Conservation (phyloP, 2,797 vertebrate genomes). For the Pterois miles region DNA sequence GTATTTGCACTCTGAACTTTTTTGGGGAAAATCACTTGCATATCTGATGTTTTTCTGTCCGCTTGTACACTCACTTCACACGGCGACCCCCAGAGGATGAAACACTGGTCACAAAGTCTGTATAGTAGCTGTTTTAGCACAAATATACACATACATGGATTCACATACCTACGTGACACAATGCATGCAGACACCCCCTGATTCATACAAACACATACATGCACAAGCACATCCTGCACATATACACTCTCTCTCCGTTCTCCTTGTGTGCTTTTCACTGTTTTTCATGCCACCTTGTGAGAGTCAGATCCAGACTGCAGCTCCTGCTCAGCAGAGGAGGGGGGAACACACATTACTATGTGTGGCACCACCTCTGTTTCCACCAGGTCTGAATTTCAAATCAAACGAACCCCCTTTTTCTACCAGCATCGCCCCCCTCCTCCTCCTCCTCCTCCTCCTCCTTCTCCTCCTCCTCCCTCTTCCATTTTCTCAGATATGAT, state of each 20-base stretch:
- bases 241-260: constrained; percentile 12
- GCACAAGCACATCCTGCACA: constrained; percentile 18
- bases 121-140: constrained; percentile 70
- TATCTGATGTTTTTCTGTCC: constrained; percentile 67
- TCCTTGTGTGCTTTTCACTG: constrained; percentile 59
- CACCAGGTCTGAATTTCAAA: constrained; percentile 77
- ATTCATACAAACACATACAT: neutral
- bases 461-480: neutral
- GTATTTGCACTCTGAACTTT: constrained; percentile 80
- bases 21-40: constrained; percentile 55
- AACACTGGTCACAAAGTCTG: constrained; percentile 67
- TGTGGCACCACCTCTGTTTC: constrained; percentile 73
- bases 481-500: constrained; percentile 66
- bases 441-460: neutral
- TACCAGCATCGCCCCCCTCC: constrained; percentile 63
- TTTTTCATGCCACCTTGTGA: constrained; percentile 52
- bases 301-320: constrained; percentile 63
- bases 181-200: constrained; percentile 14
- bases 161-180: neutral
- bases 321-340: constrained; percentile 30
- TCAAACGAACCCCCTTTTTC: constrained; percentile 74
- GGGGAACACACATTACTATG: constrained; percentile 61
- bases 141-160: constrained; percentile 26
- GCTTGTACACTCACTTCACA: constrained; percentile 53
- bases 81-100: constrained; percentile 27